Evolutionary conservation across 2,888 invertebrate genomes (phyloP).

Genomic region (Ochropleura leucogaster): DNA sequence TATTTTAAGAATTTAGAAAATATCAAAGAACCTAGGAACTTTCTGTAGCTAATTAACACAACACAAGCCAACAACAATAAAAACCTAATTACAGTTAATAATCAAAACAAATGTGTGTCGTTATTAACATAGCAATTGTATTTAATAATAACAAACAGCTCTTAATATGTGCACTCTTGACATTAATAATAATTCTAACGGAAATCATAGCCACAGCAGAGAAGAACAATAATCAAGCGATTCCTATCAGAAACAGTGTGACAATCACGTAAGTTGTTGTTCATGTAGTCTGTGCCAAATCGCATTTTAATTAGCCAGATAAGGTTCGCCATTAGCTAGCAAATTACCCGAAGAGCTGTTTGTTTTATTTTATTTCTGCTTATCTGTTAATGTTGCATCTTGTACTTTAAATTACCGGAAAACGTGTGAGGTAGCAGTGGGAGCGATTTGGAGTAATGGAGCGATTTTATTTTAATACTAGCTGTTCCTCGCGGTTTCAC

Average conservation of each 20-base stretch:
- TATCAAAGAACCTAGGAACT: neutral
- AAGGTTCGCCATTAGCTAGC: constrained; percentile 86
- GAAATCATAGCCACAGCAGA: constrained; percentile 55
- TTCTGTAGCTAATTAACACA: constrained; percentile 21
- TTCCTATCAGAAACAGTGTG: constrained; percentile 81
- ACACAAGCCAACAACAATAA: constrained; percentile 35
- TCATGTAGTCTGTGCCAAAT: constrained; percentile 83
- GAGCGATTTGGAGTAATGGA: constrained; percentile 35
- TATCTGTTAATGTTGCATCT: constrained; percentile 86
- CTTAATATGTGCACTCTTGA: constrained; percentile 71
- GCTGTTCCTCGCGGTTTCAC: no score
- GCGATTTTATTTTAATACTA: constrained; percentile 16
- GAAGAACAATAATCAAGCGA: constrained; percentile 75
- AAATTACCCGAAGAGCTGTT: constrained; percentile 85
- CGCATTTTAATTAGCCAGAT: constrained; percentile 89
- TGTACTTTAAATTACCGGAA: constrained; percentile 84
- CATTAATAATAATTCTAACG: constrained; percentile 71
- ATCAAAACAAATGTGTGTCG: constrained; percentile 57
- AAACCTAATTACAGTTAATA: constrained; percentile 56
- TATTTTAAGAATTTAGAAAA: neutral
- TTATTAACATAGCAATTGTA: constrained; percentile 60
- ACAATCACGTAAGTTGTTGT: constrained; percentile 77
- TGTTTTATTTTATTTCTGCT: constrained; percentile 86
- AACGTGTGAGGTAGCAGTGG: constrained; percentile 59
- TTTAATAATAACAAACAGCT: constrained; percentile 67